Evolutionary conservation across 2,888 invertebrate species (phyloP).

Genomic region (Sthenelais limicola): DNA sequence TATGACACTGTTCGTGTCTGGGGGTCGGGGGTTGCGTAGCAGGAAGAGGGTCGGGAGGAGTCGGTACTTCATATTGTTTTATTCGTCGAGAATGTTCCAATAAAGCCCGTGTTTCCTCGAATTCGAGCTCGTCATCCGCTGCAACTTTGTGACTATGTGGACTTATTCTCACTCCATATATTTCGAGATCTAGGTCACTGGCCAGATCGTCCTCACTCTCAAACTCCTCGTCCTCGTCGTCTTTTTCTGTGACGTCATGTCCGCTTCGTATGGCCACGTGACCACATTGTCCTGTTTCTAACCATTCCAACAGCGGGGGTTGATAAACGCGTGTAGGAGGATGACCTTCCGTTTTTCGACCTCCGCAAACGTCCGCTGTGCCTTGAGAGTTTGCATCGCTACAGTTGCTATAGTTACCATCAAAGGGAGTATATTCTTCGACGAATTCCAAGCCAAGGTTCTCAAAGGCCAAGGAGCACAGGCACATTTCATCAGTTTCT

Average conservation of each 20-base stretch:
- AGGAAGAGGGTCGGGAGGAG: constrained; percentile 23
- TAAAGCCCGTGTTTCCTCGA: constrained; percentile 30
- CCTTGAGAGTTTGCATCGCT: constrained; percentile 4
- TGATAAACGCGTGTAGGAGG: constrained; percentile 38
- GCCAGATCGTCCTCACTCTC: constrained; percentile 38
- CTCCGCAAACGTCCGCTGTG: background rate
- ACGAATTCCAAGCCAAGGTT: constrained; percentile 40
- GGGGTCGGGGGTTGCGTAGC: constrained; percentile 7
- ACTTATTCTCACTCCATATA: constrained; percentile 35
- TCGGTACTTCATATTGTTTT: constrained; percentile 31
- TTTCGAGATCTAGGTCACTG: constrained; percentile 38
- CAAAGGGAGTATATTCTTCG: constrained; percentile 15
- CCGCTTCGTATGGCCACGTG: constrained; percentile 11
- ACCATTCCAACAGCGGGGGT: constrained; percentile 38
- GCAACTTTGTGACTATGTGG: constrained; percentile 15
- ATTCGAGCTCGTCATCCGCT: constrained; percentile 31
- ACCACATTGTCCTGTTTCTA: constrained; percentile 32
- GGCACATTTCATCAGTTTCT: constrained; percentile 41
- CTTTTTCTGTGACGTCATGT: background rate
- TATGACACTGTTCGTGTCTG: constrained; percentile 8
- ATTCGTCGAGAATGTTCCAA: constrained; percentile 27
- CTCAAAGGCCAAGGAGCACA: constrained; percentile 39
- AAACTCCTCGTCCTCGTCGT: constrained; percentile 24
- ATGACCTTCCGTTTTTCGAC: background rate
- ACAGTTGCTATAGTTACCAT: constrained; percentile 7